These are phyloP conservation scores for Psilopsiagon aurifrons DNA, from an alignment of 2,113 vertebrate genomes.

Conservation along the genomic window DNA sequence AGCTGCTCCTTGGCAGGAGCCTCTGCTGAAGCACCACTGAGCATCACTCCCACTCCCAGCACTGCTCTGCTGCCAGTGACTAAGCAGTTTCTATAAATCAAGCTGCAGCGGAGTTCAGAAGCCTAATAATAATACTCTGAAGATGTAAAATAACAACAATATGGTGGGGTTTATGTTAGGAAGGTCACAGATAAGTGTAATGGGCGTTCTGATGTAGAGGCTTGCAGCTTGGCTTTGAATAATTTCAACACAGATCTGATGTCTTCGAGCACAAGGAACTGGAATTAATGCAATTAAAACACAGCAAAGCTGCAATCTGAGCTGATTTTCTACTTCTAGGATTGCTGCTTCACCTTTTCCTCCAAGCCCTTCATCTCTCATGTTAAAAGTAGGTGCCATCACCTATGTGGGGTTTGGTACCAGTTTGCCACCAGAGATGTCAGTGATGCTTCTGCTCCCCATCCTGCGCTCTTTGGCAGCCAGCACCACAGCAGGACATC, in stretches of 20 bases:
- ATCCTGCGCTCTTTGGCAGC: neutral
- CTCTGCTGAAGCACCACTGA: neutral
- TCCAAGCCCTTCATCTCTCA: neutral
- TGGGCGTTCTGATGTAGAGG: slow-evolving; percentile 36
- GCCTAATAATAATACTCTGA: slow-evolving; percentile 19
- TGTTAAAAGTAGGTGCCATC: neutral
- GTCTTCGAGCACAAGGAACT: slow-evolving; percentile 22
- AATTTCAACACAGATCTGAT: slow-evolving; percentile 44
- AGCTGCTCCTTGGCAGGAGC: slow-evolving; percentile 48
- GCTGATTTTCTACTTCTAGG: neutral
- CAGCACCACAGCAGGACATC: neutral
- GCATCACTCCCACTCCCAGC: slow-evolving; percentile 31
- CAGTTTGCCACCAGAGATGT: neutral
- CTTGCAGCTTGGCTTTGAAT: slow-evolving; percentile 37
- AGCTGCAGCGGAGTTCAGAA: slow-evolving; percentile 54
- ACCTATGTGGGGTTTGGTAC: neutral
- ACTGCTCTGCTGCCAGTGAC: slow-evolving; percentile 55
- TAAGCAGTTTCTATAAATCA: slow-evolving; percentile 68
- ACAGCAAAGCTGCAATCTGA: slow-evolving; percentile 20
- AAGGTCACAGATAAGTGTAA: slow-evolving; percentile 61
- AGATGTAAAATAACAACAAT: slow-evolving; percentile 29
- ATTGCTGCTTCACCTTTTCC: slow-evolving; percentile 26
- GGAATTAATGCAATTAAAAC: slow-evolving; percentile 53
- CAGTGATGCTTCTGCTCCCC: neutral
- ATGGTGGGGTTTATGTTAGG: neutral